phyloP scores from a whole-genome alignment of 2,113 vertebrate species.

The Tylochromis polylepis region DNA sequence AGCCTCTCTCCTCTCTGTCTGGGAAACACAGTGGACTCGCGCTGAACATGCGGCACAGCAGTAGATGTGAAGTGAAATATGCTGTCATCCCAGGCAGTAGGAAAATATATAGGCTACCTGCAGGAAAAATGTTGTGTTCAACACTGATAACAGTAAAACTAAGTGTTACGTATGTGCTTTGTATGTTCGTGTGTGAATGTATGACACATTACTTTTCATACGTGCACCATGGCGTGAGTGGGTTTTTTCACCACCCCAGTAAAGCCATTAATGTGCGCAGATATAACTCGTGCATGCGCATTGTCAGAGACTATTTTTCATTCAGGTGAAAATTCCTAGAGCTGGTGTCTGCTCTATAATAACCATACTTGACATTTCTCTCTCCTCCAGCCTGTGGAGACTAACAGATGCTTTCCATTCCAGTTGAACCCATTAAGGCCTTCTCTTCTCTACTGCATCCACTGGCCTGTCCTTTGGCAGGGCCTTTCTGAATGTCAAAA shows the following conservation, averaged over 20 bases:
- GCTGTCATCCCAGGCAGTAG: not conserved
- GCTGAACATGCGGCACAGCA: not conserved
- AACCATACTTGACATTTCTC: slow-evolving; percentile 67
- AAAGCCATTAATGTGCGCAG: slow-evolving; percentile 3
- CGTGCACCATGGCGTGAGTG: not conserved
- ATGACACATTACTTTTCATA: not conserved
- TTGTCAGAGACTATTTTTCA: slow-evolving; percentile 45
- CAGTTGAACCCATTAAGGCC: slow-evolving; percentile 60
- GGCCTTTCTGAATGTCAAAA: slow-evolving; percentile 56
- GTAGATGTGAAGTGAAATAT: not conserved
- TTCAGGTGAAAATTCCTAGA: slow-evolving; percentile 46
- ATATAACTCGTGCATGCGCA: slow-evolving; percentile 14
- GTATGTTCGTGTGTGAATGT: not conserved
- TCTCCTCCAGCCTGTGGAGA: slow-evolving; percentile 61
- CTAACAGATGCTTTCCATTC: slow-evolving; percentile 65
- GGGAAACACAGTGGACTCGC: not conserved
- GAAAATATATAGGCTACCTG: not conserved
- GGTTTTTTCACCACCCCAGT: not conserved
- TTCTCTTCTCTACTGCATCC: slow-evolving; percentile 44
- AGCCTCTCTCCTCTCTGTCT: not conserved
- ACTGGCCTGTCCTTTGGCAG: slow-evolving; percentile 54
- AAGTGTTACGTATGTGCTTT: not conserved
- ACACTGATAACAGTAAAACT: not conserved
- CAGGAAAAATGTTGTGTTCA: not conserved
- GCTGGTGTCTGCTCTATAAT: slow-evolving; percentile 51